These are phyloP conservation scores for Diplodus puntazzo DNA, from an alignment of 2,797 vertebrate genomes.

Conservation along the genomic window DNA sequence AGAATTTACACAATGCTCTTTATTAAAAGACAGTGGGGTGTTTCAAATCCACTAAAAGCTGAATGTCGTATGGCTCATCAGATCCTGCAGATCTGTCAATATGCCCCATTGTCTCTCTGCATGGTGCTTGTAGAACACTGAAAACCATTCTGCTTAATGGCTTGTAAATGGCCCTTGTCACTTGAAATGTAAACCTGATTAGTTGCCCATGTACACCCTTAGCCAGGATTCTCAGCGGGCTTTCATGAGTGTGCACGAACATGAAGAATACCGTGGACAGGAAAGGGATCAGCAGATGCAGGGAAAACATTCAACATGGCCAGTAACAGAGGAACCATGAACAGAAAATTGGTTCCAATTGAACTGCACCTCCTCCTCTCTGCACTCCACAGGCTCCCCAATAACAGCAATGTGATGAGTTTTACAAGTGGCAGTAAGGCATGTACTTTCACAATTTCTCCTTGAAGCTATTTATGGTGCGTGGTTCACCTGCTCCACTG, in stretches of 20 bases:
- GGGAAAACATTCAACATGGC: background rate
- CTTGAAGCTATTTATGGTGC: background rate
- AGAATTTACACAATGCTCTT: slow-evolving; percentile 22
- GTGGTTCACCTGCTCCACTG: background rate
- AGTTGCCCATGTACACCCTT: background rate
- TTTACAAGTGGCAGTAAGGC: background rate
- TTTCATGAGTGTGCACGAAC: background rate
- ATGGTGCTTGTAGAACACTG: background rate
- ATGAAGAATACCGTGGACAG: background rate
- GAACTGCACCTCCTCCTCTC: background rate
- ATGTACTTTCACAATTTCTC: slow-evolving; percentile 4
- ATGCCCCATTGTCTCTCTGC: slow-evolving; percentile 5
- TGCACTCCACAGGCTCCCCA: background rate
- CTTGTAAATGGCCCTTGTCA: slow-evolving; percentile 4
- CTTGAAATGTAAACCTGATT: slow-evolving; percentile 11
- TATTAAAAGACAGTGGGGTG: slow-evolving; percentile 45
- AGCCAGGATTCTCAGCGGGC: background rate
- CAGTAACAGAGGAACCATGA: background rate
- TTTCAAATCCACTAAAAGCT: slow-evolving; percentile 25
- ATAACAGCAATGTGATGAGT: background rate
- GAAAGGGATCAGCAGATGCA: too few relatives aligned
- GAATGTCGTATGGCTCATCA: slow-evolving; percentile 16
- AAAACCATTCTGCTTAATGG: background rate
- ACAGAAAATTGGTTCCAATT: background rate
- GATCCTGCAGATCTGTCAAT: slow-evolving; percentile 16